Evolutionary conservation across 2,797 vertebrate species (phyloP).

Genomic region (Coranthus polyacanthus): DNA sequence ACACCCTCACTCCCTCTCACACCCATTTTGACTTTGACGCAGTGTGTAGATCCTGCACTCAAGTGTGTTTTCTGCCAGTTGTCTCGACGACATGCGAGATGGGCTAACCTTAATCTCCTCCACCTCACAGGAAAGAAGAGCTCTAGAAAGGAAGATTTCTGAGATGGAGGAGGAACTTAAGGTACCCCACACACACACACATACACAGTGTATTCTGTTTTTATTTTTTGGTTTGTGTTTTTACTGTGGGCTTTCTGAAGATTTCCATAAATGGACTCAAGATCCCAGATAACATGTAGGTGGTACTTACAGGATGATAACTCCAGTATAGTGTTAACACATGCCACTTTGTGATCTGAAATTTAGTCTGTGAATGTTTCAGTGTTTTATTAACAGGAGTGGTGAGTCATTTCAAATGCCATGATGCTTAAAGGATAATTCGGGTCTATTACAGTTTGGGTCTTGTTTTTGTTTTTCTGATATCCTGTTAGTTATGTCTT

Average conservation of each 20-base stretch:
- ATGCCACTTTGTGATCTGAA: no score
- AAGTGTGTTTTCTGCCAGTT: background rate
- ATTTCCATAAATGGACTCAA: conserved; percentile 6
- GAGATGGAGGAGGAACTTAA: conserved; percentile 99
- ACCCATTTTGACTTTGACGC: no score
- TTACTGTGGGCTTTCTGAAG: background rate
- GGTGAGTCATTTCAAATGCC: background rate
- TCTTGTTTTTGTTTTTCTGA: background rate
- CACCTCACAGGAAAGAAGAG: conserved; percentile 93
- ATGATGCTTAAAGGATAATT: background rate
- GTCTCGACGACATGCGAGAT: background rate
- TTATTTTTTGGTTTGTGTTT: background rate
- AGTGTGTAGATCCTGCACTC: conserved; percentile 13
- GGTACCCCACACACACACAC: conserved; percentile 80
- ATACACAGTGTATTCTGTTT: background rate
- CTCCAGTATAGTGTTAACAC: no score
- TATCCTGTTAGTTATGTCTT: background rate
- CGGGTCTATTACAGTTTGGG: background rate
- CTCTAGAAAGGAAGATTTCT: conserved; percentile 99
- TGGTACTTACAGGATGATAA: conserved; percentile 1
- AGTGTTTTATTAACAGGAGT: background rate
- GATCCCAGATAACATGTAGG: conserved; percentile 11
- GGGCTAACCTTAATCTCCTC: conserved; percentile 18
- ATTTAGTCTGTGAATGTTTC: no score
- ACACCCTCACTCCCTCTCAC: conserved; percentile 47